These are phyloP conservation scores for Dolichoris vasculosae DNA, from an alignment of 1,140 invertebrate genomes.

Conservation along the genomic window DNA sequence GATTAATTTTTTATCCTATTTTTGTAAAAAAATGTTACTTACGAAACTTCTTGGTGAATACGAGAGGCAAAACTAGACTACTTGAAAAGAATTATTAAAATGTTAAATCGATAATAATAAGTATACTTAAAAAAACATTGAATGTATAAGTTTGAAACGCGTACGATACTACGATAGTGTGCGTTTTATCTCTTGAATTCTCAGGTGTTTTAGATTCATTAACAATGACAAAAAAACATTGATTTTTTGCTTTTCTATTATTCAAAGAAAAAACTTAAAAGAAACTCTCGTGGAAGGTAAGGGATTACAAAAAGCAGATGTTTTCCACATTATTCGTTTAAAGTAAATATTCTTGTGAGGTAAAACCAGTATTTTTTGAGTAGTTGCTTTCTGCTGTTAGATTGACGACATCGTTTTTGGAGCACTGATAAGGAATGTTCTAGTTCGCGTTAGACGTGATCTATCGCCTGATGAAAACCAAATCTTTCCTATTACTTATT, in stretches of 20 bases:
- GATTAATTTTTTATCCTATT: slow-evolving; percentile 2
- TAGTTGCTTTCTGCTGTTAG: slow-evolving; percentile 12
- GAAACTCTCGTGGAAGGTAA: background rate
- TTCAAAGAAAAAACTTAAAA: background rate
- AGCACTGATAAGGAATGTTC: slow-evolving; percentile 44
- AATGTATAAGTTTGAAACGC: background rate
- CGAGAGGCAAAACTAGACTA: background rate
- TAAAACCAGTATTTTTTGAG: background rate
- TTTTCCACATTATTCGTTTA: background rate
- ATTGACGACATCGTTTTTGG: slow-evolving; percentile 40
- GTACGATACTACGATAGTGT: background rate
- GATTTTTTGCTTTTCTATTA: background rate
- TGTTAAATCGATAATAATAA: background rate
- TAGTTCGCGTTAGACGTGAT: slow-evolving; percentile 32
- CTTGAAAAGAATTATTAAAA: background rate
- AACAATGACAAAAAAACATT: slow-evolving; percentile 11
- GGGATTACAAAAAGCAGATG: slow-evolving; percentile 11
- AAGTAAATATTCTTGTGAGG: background rate
- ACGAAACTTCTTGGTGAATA: background rate
- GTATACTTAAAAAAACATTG: background rate
- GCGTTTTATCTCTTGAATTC: background rate
- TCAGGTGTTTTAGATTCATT: background rate
- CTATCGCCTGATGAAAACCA: slow-evolving; percentile 29
- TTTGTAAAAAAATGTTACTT: background rate
- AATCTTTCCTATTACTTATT: slow-evolving; percentile 16